Base-by-base conservation (phyloP, 2,888 invertebrate species). In the Ochropacha duplaris region DNA sequence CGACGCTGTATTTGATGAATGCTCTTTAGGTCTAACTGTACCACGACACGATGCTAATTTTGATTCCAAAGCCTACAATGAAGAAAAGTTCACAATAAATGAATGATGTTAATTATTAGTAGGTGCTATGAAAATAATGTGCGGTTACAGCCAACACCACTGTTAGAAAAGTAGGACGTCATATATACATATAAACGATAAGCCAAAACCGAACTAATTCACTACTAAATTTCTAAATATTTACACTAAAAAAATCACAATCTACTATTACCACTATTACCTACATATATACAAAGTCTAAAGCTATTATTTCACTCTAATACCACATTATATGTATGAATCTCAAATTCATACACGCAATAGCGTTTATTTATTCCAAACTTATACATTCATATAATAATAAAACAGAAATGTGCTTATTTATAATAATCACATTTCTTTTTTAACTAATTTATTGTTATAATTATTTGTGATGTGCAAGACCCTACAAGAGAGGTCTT, bases 41-140 rank as follows among this genome's bases (percentile, higher is more conserved):
- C 92, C 92, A 74, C 94, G 93, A 93, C 94, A 95, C 80, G 94
- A 94, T 71, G 94, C 94, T 88, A 95, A 93, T 85, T 95, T 95
- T 83, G 94, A 94, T 93, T 95, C 95, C 93, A 95, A 93, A 79
- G 94, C 95, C 95, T 95, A 93, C 83, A 93, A 93, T 87, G 88
- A 89, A 89, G 88, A 92, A 90, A 90, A 92, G 82, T 87, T 84
- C 86, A 88, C 78, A 80, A 84, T 81, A 79, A 81, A 90, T 92
- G 91, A 89, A 88, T 87, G 87, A 84, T 85, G 88, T 86, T 86
- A 83, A 83, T 31, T 86, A 91, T 91, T 92, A 92, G 89, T 90
- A 87, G 64, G 79, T 81, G 88, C 81, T 58, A 63, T 19, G 78
- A 70, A 75, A 76, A 69, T 64, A 61, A 73, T 77, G 73, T 75